Percentiles rank a stretch among this genome's conserved stretches.
Evolutionary conservation across 2,888 invertebrate genomes (phyloP).

Genomic region (Melinaea marsaeus): DNA sequence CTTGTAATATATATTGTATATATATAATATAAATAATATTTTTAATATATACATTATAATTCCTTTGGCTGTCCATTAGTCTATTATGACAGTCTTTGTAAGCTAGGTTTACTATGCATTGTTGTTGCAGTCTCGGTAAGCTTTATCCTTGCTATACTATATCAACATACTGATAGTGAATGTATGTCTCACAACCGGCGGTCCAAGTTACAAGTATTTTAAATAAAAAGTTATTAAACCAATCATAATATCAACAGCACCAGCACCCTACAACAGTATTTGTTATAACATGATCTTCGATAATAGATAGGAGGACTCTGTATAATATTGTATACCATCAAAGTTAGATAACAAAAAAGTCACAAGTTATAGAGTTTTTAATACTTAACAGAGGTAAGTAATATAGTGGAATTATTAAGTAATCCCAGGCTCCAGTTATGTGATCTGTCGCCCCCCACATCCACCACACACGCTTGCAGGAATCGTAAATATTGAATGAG

Average conservation of each 20-base stretch:
- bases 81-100: slow-evolving; percentile 13
- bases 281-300: no score
- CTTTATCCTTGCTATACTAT: slow-evolving; percentile 11
- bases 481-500: slow-evolving; percentile 66
- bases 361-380: background rate
- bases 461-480: slow-evolving; percentile 33
- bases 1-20: no score
- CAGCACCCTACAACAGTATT: no score
- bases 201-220: slow-evolving; percentile 12
- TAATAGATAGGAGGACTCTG: no score
- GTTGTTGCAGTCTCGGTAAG: slow-evolving; percentile 19
- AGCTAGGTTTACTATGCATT: slow-evolving; percentile 11
- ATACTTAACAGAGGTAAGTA: no score
- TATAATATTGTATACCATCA: no score
- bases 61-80: slow-evolving; percentile 9
- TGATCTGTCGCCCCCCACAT: slow-evolving; percentile 4
- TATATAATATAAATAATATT: background rate
- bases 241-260: no score
- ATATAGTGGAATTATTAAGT: no score
- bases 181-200: slow-evolving; percentile 6
- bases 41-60: slow-evolving; percentile 3
- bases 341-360: no score
- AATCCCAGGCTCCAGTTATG: no score
- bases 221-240: no score
- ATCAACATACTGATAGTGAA: background rate